Percentiles rank a stretch among this genome's conserved stretches.
Conservation (phyloP, 2,888 invertebrate species). For the Drosophila austrosaltans region DNA sequence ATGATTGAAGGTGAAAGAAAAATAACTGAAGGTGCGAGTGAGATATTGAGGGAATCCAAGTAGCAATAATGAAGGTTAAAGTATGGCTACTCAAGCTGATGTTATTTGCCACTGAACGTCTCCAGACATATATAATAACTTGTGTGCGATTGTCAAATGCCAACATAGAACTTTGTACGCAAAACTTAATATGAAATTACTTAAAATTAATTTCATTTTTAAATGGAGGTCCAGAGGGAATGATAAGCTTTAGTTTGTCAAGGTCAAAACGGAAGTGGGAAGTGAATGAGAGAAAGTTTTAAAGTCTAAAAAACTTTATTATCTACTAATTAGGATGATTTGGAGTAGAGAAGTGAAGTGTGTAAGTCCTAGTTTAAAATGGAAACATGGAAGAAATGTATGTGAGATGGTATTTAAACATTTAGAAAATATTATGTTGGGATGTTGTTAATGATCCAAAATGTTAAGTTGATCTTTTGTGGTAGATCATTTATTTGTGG, state of each 20-base stretch:
- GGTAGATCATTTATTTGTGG: too few species aligned
- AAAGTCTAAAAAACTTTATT: too few species aligned
- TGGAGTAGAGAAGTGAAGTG: too few species aligned
- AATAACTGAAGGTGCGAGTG: constrained; percentile 12
- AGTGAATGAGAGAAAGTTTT: too few species aligned
- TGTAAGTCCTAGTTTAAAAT: too few species aligned
- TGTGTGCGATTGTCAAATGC: neutral
- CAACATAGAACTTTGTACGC: neutral
- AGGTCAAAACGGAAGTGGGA: too few species aligned
- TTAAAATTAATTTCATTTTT: constrained; percentile 1
- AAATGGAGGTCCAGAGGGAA: neutral
- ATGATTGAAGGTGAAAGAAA: neutral
- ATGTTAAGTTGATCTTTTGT: too few species aligned
- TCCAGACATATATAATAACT: constrained; percentile 4
- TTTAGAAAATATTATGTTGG: too few species aligned
- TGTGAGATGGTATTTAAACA: too few species aligned
- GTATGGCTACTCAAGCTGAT: constrained; percentile 3
- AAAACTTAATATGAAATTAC: neutral
- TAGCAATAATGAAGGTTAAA: constrained; percentile 19
- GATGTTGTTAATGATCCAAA: too few species aligned
- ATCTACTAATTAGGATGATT: too few species aligned
- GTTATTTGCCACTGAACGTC: constrained; percentile 7
- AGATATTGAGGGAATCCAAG: constrained; percentile 22
- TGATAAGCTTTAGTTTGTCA: neutral
- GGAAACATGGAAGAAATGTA: too few species aligned